phyloP scores from a whole-genome alignment of 2,113 vertebrate species.

The Pagrus major region DNA sequence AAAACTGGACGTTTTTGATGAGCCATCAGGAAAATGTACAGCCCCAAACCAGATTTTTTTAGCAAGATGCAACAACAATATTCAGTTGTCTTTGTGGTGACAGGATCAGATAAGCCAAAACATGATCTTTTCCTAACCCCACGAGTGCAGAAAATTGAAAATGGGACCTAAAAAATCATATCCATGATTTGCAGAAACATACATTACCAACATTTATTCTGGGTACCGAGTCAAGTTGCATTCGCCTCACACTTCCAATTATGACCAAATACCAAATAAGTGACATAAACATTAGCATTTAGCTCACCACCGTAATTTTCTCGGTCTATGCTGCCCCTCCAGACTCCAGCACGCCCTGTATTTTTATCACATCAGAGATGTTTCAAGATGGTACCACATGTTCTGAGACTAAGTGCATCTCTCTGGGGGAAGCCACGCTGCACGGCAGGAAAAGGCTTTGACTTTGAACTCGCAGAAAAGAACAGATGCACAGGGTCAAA shows the following conservation, averaged over 20 bases:
- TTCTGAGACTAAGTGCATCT: constrained; percentile 31
- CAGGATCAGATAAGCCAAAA: too few species aligned
- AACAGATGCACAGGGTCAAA: constrained; percentile 37
- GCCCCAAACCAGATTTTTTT: too few species aligned
- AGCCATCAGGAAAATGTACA: too few species aligned
- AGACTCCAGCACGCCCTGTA: neutral
- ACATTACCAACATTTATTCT: too few species aligned
- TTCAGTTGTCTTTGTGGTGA: too few species aligned
- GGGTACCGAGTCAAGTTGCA: too few species aligned
- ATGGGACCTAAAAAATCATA: too few species aligned
- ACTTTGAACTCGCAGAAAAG: constrained; percentile 30
- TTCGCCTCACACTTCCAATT: neutral
- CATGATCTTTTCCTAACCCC: too few species aligned
- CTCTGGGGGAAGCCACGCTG: constrained; percentile 11
- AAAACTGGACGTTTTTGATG: too few species aligned
- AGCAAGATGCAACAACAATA: too few species aligned
- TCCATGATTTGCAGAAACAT: too few species aligned
- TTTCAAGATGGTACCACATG: constrained; percentile 39
- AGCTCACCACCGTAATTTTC: neutral
- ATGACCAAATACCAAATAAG: neutral
- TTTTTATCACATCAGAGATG: constrained; percentile 31
- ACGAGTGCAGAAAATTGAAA: too few species aligned
- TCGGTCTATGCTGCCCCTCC: neutral
- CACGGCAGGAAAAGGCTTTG: constrained; percentile 44
- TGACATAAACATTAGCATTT: neutral